Evolutionary conservation across 2,797 vertebrate genomes (phyloP), one percentile per base, ranked within the genome.

Genomic region (Semotilus atromaculatus): DNA sequence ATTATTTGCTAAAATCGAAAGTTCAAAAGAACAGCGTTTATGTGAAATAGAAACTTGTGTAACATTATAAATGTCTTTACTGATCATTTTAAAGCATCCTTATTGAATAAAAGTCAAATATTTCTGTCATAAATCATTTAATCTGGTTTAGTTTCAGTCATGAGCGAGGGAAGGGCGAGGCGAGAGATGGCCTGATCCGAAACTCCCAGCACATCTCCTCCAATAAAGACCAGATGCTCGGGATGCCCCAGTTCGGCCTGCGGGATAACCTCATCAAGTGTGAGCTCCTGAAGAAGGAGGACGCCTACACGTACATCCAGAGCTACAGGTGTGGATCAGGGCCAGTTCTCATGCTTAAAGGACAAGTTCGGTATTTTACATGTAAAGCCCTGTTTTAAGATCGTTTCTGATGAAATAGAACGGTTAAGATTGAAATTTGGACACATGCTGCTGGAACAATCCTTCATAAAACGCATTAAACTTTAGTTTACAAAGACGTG

Each of bases 231-330:
- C 96, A 96, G 26, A 95, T 97, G 84, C 92, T 97, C 68, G 90
- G 95, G 80, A 94, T 98, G 92, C 95, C 96, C 0, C 96, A 97
- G 90, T 97, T 97, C 88, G 95, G 93, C 1, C 92, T 98, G 13
- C 95, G 98, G 68, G 97, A 99, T 88, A 98, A 96, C 70, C 94
- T 99, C 19, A 95, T 99, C 89, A 96, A 88, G 87, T 98, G 96
- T 88, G 96, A 96, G 87, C 95, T 99, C 19, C 83, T 95, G 38
- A 97, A 97, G 89, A 97, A 94, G 81, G 97, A 99, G 91, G 95
- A 96, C 1, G 88, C 93, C 19, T 99, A 99, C 92, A 98, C 96
- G 1, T 92, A 95, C 81, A 93, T 97, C 87, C 94, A 97, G 90
- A 90, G 93, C 90, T 99, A 96, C 95, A 98, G 95, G 98, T 87